Percentiles rank a stretch among this genome's conserved stretches.
Conservation (phyloP, 1,140 invertebrate genomes). For the Berghia stephanieae region DNA sequence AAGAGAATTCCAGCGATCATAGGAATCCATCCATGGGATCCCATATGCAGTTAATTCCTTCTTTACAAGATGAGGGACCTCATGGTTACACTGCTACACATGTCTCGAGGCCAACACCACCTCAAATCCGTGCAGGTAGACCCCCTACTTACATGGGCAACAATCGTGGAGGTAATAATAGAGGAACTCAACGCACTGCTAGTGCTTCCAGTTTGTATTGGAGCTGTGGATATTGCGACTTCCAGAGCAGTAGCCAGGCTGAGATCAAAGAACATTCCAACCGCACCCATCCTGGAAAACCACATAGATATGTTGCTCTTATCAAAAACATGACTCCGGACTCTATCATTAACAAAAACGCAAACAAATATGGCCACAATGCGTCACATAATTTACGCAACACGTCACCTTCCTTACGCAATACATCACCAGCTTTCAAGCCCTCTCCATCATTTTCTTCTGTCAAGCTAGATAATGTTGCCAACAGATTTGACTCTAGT, state of each 20-base stretch:
- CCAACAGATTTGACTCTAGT: not conserved
- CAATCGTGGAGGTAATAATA: not conserved
- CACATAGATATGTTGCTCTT: conserved; percentile 57
- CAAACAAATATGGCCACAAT: not conserved
- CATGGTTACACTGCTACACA: not conserved
- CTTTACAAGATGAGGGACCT: not conserved
- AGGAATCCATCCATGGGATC: not conserved
- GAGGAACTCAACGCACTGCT: conserved; percentile 9
- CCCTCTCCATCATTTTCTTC: no score
- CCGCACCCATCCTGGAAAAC: conserved; percentile 45
- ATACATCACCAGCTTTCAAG: no score
- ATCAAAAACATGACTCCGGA: conserved; percentile 44
- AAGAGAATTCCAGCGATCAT: not conserved
- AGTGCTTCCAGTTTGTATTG: conserved; percentile 53
- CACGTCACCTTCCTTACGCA: no score
- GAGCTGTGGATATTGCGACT: conserved; percentile 60
- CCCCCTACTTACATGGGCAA: not conserved
- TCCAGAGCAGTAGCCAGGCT: conserved; percentile 51
- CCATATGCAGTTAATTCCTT: not conserved
- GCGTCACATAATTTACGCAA: no score
- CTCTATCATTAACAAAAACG: conserved; percentile 17
- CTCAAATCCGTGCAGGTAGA: not conserved
- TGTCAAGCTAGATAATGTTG: not conserved
- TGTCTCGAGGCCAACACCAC: not conserved
- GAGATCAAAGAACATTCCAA: conserved; percentile 56